phyloP scores from a whole-genome alignment of 2,113 vertebrate genomes.

The Heterocephalus glaber region DNA sequence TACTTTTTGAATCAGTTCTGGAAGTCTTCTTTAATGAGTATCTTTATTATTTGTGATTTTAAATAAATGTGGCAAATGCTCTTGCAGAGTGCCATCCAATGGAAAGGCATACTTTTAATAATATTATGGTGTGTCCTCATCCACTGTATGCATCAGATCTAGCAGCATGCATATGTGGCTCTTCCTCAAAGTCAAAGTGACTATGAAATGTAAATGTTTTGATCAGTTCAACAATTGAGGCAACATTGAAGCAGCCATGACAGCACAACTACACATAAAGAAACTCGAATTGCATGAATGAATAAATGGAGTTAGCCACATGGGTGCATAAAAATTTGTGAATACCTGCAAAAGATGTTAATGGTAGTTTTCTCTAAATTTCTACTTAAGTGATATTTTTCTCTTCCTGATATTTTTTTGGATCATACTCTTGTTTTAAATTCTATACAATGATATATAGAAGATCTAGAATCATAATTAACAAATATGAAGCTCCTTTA shows the following conservation, averaged over 20 bases:
- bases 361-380: not conserved
- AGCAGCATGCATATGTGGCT: not conserved
- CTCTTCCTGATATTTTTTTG: not conserved
- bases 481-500: not conserved
- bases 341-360: not conserved
- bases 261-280: not conserved
- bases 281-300: not conserved
- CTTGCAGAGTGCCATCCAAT: not conserved
- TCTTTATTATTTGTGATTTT: not conserved
- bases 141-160: not conserved
- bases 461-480: not conserved
- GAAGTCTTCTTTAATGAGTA: not conserved
- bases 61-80: not conserved
- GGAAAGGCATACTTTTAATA: not conserved
- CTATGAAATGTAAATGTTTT: not conserved
- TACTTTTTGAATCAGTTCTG: not conserved
- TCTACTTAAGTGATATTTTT: not conserved
- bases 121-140: not conserved
- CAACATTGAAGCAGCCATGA: too few relatives aligned
- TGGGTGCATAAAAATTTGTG: not conserved
- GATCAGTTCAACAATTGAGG: not conserved
- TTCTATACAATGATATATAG: not conserved
- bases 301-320: not conserved
- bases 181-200: not conserved
- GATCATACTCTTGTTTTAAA: not conserved